These are phyloP conservation scores for Leptothorax acervorum DNA, from an alignment of 2,888 invertebrate genomes.

Conservation along the genomic window DNA sequence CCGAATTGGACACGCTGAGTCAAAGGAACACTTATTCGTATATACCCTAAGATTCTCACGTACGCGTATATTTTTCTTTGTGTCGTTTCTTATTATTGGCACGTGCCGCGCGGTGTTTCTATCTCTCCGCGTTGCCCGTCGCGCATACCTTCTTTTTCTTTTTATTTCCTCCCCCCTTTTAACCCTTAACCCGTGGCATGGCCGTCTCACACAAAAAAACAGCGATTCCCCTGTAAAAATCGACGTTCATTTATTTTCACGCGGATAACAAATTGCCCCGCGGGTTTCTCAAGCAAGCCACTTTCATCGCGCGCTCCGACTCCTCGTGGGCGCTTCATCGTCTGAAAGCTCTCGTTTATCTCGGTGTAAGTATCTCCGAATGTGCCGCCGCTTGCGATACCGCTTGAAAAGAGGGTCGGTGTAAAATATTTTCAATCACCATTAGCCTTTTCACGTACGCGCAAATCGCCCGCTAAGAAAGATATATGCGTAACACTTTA, in stretches of 20 bases:
- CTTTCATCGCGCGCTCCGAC: neutral
- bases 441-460: neutral
- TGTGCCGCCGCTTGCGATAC: neutral
- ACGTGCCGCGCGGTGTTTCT: slow-evolving; percentile 31
- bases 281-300: slow-evolving; percentile 9
- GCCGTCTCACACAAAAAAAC: neutral
- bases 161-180: neutral
- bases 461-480: slow-evolving; percentile 13
- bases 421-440: slow-evolving; percentile 29
- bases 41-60: slow-evolving; percentile 38
- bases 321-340: slow-evolving; percentile 17
- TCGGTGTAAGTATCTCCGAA: slow-evolving; percentile 3
- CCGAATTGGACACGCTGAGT: slow-evolving; percentile 46
- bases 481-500: slow-evolving; percentile 42
- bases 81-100: slow-evolving; percentile 44
- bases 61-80: slow-evolving; percentile 41
- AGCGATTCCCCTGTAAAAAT: slow-evolving; percentile 7
- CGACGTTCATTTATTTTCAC: slow-evolving; percentile 20
- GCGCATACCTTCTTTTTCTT: neutral
- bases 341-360: slow-evolving; percentile 10
- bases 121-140: neutral
- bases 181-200: slow-evolving; percentile 11
- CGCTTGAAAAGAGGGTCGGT: neutral
- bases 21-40: slow-evolving; percentile 54
- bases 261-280: slow-evolving; percentile 16